phyloP scores from a whole-genome alignment of 2,888 invertebrate species.

The Prionchulus punctatus region DNA sequence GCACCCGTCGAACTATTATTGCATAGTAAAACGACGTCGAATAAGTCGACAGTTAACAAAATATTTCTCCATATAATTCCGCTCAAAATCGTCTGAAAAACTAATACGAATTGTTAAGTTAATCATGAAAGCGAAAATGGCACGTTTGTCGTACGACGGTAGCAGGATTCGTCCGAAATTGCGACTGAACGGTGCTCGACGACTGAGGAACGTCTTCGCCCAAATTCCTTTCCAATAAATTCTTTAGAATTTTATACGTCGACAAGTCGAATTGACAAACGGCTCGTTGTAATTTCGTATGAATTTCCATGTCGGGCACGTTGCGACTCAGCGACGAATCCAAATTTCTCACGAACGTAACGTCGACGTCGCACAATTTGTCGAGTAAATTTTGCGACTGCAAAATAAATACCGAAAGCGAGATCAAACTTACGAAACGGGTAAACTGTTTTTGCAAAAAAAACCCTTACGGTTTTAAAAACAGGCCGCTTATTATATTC shows the following conservation, averaged over 20 bases:
- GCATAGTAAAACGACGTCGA: constrained; percentile 11
- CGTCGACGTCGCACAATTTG: constrained; percentile 25
- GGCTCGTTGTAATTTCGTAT: constrained; percentile 32
- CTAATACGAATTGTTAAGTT: too few species aligned
- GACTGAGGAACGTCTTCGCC: constrained; percentile 31
- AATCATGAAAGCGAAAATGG: too few species aligned
- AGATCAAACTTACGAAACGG: neutral
- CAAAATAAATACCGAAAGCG: neutral
- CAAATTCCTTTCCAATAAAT: constrained; percentile 38
- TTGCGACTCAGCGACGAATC: constrained; percentile 29
- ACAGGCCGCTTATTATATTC: neutral
- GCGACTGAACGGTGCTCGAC: neutral
- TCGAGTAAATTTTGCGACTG: constrained; percentile 26
- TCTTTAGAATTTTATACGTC: constrained; percentile 34
- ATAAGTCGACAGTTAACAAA: constrained; percentile 34
- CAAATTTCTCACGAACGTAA: constrained; percentile 34
- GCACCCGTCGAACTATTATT: neutral
- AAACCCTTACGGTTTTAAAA: neutral
- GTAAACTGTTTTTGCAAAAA: neutral
- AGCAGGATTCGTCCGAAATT: neutral
- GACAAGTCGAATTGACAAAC: constrained; percentile 29
- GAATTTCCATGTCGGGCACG: constrained; percentile 32
- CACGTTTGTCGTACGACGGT: too few species aligned
- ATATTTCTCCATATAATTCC: constrained; percentile 34
- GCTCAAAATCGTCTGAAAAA: constrained; percentile 30